Evolutionary conservation across 2,113 vertebrate genomes (phyloP).

Genomic region (Pristiophorus japonicus): DNA sequence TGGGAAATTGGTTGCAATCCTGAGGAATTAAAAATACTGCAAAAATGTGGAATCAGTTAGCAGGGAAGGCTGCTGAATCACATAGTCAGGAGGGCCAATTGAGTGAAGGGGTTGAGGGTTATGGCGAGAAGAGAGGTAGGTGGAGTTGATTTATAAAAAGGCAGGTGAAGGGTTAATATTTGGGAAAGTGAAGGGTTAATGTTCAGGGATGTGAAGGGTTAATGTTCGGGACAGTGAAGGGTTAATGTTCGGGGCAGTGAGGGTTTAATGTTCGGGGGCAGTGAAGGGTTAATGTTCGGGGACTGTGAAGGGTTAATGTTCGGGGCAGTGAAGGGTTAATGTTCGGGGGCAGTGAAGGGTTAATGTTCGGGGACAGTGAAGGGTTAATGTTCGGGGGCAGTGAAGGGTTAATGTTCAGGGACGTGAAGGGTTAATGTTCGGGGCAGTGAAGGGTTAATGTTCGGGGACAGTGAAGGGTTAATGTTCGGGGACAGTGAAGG

Average conservation of each 20-base stretch:
- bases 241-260: no score
- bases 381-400: not conserved
- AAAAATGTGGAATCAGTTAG: not conserved
- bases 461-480: not conserved
- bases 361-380: no score
- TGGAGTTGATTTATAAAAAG: not conserved
- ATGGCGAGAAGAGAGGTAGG: not conserved
- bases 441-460: not conserved
- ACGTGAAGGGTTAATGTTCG: not conserved
- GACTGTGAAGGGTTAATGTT: not conserved
- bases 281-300: not conserved
- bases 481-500: not conserved
- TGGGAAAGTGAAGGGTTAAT: not conserved
- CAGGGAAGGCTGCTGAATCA: not conserved
- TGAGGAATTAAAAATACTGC: not conserved
- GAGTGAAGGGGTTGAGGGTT: not conserved
- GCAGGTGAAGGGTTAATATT: not conserved
- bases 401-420: not conserved
- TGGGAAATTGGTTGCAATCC: not conserved
- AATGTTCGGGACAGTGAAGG: no score
- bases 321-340: no score
- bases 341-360: no score
- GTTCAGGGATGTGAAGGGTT: no score
- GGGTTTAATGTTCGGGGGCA: no score
- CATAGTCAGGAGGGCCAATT: not conserved